phyloP scores from a whole-genome alignment of 2,113 vertebrate genomes.

The Taxidea taxus region DNA sequence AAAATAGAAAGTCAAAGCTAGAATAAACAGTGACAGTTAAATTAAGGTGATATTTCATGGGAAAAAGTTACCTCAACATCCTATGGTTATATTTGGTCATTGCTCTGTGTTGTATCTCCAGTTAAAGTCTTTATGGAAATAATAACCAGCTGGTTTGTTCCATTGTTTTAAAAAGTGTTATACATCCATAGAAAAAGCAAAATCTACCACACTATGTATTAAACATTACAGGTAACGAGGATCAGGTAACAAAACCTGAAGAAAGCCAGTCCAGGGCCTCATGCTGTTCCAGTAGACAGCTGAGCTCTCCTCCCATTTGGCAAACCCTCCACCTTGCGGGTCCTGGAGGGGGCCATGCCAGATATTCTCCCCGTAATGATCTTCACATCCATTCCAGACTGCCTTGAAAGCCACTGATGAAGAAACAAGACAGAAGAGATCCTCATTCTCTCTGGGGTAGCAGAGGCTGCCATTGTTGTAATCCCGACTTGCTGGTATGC shows the following conservation, averaged over 20 bases:
- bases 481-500: neutral
- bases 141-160: neutral
- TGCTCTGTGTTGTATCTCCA: neutral
- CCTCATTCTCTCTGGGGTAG: neutral
- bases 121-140: neutral
- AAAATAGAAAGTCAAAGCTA: neutral
- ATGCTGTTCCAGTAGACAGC: neutral
- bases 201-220: neutral
- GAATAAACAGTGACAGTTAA: neutral
- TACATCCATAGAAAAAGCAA: neutral
- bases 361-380: neutral
- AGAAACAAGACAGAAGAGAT: accelerated
- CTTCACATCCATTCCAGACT: neutral
- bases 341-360: neutral
- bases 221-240: neutral
- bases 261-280: neutral
- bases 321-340: neutral
- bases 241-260: neutral
- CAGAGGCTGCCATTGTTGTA: neutral
- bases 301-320: neutral
- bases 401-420: neutral
- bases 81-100: neutral
- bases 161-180: neutral
- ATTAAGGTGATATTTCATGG: neutral
- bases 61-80: neutral